phyloP scores from a whole-genome alignment of 2,888 invertebrate species.

The Barypeithes pellucidus region DNA sequence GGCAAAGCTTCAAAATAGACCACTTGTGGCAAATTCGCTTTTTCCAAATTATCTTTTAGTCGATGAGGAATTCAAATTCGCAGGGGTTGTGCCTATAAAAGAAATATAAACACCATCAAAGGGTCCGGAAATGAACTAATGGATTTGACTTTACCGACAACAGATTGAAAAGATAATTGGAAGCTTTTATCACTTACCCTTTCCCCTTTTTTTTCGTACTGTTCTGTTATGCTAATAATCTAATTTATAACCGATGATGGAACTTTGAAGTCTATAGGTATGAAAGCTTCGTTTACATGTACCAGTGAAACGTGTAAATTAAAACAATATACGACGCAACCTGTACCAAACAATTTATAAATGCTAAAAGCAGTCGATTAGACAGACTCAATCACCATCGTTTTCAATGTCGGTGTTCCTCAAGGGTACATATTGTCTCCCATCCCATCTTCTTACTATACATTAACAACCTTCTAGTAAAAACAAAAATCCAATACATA shows the following conservation, averaged over 20 bases:
- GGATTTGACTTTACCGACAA: constrained; percentile 29
- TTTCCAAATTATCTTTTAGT: constrained; percentile 22
- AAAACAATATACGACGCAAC: no score
- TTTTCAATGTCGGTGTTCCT: no score
- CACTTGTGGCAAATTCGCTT: constrained; percentile 24
- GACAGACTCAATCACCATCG: no score
- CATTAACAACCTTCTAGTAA: no score
- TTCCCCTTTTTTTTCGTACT: constrained; percentile 12
- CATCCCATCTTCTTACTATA: no score
- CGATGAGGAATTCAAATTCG: constrained; percentile 16
- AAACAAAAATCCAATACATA: no score
- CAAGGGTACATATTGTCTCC: no score
- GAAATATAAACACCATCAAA: constrained; percentile 35
- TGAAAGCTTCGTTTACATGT: no score
- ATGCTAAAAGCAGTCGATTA: no score
- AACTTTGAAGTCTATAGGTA: no score
- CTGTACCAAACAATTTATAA: no score
- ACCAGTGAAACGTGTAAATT: no score
- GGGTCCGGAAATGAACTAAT: constrained; percentile 29
- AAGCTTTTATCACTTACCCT: constrained; percentile 36
- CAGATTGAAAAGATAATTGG: constrained; percentile 40
- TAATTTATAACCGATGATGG: constrained; percentile 7
- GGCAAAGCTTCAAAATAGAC: constrained; percentile 21
- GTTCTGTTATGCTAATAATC: constrained; percentile 9
- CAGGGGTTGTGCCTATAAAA: constrained; percentile 30